Conservation (phyloP, 2,797 vertebrate genomes). For the Salmo trutta region DNA sequence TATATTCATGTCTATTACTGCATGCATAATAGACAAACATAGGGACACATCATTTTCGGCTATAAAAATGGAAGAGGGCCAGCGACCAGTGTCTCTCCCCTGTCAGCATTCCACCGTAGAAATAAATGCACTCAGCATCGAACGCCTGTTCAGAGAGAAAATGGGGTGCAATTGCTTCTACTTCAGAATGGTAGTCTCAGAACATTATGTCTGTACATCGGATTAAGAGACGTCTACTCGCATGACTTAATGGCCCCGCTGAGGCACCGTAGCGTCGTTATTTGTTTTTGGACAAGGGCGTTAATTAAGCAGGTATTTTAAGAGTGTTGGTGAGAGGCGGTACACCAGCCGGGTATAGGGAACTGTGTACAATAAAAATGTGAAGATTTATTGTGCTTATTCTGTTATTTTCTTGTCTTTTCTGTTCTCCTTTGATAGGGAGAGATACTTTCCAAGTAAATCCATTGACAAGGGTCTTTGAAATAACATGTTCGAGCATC, state of each 20-base stretch:
- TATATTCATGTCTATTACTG: background rate
- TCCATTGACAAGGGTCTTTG: background rate
- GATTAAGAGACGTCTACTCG: background rate
- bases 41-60: background rate
- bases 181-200: background rate
- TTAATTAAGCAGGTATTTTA: background rate
- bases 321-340: background rate
- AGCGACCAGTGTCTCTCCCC: background rate
- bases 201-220: background rate
- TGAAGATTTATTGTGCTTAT: background rate
- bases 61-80: background rate
- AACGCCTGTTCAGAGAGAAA: background rate
- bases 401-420: background rate
- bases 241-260: background rate
- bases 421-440: background rate
- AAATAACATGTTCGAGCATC: conserved; percentile 5
- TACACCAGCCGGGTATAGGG: background rate
- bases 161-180: background rate
- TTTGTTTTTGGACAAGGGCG: background rate
- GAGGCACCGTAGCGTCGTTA: background rate
- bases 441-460: conserved; percentile 2
- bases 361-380: background rate
- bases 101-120: background rate
- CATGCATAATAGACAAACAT: background rate
- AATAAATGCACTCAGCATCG: background rate